phyloP scores from a whole-genome alignment of 2,113 vertebrate genomes.

The Lophochroa leadbeateri region DNA sequence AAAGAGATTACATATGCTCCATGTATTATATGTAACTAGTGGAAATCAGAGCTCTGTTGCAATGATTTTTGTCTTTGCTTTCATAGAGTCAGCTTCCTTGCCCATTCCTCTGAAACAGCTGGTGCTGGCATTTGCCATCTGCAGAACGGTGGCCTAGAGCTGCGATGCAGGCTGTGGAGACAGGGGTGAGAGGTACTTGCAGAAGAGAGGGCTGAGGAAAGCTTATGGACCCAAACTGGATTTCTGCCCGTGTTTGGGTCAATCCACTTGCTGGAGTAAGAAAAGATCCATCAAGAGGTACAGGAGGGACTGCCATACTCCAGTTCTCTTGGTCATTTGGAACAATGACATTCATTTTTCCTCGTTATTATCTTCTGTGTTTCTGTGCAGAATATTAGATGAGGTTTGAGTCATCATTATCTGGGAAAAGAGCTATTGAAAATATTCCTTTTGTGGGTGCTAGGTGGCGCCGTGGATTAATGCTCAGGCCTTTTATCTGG shows the following conservation, averaged over 20 bases:
- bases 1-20: neutral
- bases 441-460: neutral
- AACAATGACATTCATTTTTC: neutral
- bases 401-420: neutral
- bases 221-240: neutral
- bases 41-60: neutral
- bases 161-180: rapidly evolving
- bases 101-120: neutral
- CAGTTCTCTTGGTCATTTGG: neutral
- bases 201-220: neutral
- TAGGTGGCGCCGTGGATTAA: conserved; percentile 57
- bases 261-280: neutral
- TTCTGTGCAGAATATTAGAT: neutral
- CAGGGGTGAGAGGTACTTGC: neutral
- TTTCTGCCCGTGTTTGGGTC: neutral
- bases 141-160: rapidly evolving
- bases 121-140: neutral
- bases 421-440: neutral
- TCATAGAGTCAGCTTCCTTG: neutral
- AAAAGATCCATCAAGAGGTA: neutral
- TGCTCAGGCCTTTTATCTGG: neutral
- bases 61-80: neutral
- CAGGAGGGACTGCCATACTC: neutral
- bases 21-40: neutral
- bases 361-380: rapidly evolving